Evolutionary conservation across 2,888 invertebrate species (phyloP).

Genomic region (Bellardia pandia): DNA sequence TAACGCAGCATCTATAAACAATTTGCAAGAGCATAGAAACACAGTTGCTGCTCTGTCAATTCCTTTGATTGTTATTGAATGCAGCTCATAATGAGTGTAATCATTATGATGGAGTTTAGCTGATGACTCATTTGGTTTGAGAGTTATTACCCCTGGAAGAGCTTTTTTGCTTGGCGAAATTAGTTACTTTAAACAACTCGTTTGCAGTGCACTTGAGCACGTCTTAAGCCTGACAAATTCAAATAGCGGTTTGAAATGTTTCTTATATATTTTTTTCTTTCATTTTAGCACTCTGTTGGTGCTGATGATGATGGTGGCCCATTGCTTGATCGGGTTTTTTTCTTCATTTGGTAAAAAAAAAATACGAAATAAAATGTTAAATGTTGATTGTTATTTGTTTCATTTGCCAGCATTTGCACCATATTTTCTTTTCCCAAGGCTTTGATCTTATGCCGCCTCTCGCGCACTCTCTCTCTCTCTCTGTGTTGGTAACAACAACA

Average conservation of each 20-base stretch:
- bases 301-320: conserved; percentile 61
- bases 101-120: conserved; percentile 14
- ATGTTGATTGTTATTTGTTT: conserved; percentile 70
- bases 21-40: background rate
- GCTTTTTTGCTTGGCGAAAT: conserved; percentile 36
- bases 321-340: conserved; percentile 30
- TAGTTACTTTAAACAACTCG: conserved; percentile 39
- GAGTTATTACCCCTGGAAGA: conserved; percentile 46
- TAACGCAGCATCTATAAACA: conserved; percentile 1
- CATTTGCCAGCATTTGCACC: conserved; percentile 69
- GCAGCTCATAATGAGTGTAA: conserved; percentile 30
- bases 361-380: conserved; percentile 58
- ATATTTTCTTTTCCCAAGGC: conserved; percentile 50
- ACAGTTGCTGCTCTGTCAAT: conserved; percentile 43
- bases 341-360: conserved; percentile 48
- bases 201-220: conserved; percentile 69
- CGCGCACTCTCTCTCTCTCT: background rate
- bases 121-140: conserved; percentile 66
- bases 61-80: conserved; percentile 6
- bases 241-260: conserved; percentile 70
- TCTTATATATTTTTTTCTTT: conserved; percentile 18
- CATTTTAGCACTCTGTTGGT: conserved; percentile 20
- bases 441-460: conserved; percentile 68
- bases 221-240: conserved; percentile 73
- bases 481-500: conserved; percentile 8